These are phyloP conservation scores for Cantharis lateralis DNA, from an alignment of 2,888 invertebrate species.

Conservation along the genomic window DNA sequence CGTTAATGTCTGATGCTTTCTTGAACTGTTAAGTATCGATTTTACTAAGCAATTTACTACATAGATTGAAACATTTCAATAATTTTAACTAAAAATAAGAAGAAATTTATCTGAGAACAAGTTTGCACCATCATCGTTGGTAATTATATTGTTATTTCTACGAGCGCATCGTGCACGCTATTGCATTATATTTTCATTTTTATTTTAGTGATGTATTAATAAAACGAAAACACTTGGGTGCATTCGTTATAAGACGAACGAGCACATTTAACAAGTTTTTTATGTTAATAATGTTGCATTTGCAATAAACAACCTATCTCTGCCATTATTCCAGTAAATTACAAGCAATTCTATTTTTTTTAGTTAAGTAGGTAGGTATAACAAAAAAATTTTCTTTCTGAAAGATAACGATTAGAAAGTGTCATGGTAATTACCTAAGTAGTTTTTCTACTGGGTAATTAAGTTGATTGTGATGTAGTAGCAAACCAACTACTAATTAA, in stretches of 20 bases:
- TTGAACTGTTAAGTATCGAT: constrained; percentile 3
- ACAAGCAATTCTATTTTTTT: not conserved
- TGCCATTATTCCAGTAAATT: not conserved
- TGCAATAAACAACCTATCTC: not conserved
- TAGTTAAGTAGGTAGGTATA: not conserved
- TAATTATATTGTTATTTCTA: not conserved
- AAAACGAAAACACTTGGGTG: not conserved
- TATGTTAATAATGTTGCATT: not conserved
- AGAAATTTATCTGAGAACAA: not conserved
- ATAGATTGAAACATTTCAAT: not conserved
- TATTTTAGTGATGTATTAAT: not conserved
- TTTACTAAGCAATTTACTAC: constrained; percentile 6
- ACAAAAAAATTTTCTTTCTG: not conserved
- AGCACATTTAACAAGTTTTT: constrained; percentile 2
- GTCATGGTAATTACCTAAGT: not conserved
- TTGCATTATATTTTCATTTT: not conserved
- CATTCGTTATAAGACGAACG: not conserved
- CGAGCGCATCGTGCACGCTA: not conserved
- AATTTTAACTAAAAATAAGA: not conserved
- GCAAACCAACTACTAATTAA: not conserved
- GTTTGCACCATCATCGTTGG: not conserved
- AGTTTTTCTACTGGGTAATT: not conserved
- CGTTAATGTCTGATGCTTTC: not conserved
- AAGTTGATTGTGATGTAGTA: not conserved
- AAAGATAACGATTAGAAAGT: not conserved